A percentile compares a stretch with the other conserved stretches of the same genome.
These are phyloP conservation scores for Blera fallax DNA, from an alignment of 2,888 invertebrate species.

Conservation along the genomic window DNA sequence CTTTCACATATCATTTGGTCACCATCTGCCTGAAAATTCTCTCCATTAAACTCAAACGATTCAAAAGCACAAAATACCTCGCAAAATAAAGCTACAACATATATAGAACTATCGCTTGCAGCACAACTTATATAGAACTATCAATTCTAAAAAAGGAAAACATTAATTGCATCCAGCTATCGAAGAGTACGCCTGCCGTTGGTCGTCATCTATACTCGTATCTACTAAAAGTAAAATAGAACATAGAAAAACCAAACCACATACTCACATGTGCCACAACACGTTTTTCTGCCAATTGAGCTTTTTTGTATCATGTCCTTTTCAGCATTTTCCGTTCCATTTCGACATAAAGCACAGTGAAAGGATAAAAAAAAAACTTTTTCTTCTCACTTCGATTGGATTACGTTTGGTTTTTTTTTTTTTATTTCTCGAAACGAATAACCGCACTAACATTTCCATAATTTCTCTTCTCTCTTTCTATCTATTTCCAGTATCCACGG, in stretches of 20 bases:
- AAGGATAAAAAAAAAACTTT: not conserved
- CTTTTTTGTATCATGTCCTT: not conserved
- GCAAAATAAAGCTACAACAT: not conserved
- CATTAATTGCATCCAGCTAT: slow-evolving; percentile 35
- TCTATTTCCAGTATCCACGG: slow-evolving; percentile 84
- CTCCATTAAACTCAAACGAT: not conserved
- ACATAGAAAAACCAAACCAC: slow-evolving; percentile 1
- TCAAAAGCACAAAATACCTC: too few relatives aligned
- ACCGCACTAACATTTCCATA: slow-evolving; percentile 50
- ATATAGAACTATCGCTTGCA: not conserved
- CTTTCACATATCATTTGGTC: not conserved
- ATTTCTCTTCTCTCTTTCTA: slow-evolving; percentile 16
- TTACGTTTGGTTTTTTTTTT: not conserved
- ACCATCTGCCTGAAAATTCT: not conserved
- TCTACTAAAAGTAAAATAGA: slow-evolving; percentile 8
- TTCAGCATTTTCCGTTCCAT: slow-evolving; percentile 15
- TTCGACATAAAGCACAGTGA: slow-evolving; percentile 19
- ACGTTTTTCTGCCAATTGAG: slow-evolving; percentile 48
- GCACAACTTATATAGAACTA: not conserved
- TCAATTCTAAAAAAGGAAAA: slow-evolving; percentile 2
- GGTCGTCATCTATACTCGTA: slow-evolving; percentile 3
- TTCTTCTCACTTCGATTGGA: slow-evolving; percentile 15
- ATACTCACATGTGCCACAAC: slow-evolving; percentile 22
- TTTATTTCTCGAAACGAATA: not conserved
- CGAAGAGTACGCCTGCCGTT: not conserved